These are phyloP conservation scores for Drosophila mayri DNA, from an alignment of 1,140 invertebrate species.

Conservation along the genomic window DNA sequence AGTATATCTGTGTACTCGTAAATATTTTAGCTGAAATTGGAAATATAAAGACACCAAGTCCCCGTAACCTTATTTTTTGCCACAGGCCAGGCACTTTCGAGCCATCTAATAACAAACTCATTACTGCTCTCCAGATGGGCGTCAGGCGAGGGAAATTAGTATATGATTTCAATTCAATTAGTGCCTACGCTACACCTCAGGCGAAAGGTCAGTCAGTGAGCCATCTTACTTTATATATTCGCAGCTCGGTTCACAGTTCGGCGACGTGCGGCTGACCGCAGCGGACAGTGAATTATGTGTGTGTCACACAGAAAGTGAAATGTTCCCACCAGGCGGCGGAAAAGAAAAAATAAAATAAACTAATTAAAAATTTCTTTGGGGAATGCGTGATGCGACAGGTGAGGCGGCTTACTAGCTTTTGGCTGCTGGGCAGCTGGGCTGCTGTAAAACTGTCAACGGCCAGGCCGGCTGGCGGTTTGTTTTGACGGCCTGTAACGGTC, in stretches of 20 bases:
- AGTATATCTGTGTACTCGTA: background rate
- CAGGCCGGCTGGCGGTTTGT: slow-evolving; percentile 22
- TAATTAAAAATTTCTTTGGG: slow-evolving; percentile 65
- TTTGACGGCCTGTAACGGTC: slow-evolving; percentile 41
- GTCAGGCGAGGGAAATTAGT: slow-evolving; percentile 29
- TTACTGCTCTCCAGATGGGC: slow-evolving; percentile 11
- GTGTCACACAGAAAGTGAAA: slow-evolving; percentile 53
- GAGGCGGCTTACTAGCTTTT: slow-evolving; percentile 5
- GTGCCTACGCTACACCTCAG: background rate
- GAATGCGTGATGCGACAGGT: slow-evolving; percentile 33
- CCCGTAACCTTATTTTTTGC: background rate
- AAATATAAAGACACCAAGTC: slow-evolving; percentile 1
- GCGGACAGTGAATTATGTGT: slow-evolving; percentile 30
- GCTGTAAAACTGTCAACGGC: slow-evolving; percentile 36
- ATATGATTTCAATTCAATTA: slow-evolving; percentile 46
- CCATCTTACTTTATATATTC: slow-evolving; percentile 6
- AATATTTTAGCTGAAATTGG: background rate
- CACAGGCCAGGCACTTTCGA: background rate
- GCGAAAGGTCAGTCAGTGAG: slow-evolving; percentile 37
- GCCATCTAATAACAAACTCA: slow-evolving; percentile 27
- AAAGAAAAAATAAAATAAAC: slow-evolving; percentile 46
- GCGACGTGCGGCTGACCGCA: slow-evolving; percentile 45
- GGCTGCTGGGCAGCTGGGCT: slow-evolving; percentile 2
- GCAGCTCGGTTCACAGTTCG: slow-evolving; percentile 17
- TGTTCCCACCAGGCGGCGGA: slow-evolving; percentile 47